Conservation (phyloP, 2,113 vertebrate species). For the Jacana jacana region DNA sequence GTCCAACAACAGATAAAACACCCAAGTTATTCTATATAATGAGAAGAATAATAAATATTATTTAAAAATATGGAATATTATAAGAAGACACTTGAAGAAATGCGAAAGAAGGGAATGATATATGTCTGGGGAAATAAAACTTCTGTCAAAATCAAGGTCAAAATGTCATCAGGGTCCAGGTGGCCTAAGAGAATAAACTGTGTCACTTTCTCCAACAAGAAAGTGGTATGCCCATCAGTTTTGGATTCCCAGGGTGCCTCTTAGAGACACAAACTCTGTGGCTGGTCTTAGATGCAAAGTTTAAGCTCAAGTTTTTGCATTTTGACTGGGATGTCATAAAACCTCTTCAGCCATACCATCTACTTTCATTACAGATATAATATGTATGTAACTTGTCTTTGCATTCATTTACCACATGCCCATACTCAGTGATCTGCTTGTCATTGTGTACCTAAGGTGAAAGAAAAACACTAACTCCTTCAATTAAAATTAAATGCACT, state of each 20-base stretch:
- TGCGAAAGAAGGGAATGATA: neutral
- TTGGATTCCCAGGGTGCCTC: neutral
- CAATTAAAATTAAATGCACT: neutral
- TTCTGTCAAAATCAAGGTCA: neutral
- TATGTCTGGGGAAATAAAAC: neutral
- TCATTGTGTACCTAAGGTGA: neutral
- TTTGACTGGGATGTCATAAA: neutral
- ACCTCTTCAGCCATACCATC: neutral
- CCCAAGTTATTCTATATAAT: neutral
- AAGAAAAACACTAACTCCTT: neutral
- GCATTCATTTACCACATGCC: neutral
- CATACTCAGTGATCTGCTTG: neutral
- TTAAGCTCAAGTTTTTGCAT: neutral
- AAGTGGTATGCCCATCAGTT: neutral
- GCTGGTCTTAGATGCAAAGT: neutral
- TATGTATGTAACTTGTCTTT: neutral
- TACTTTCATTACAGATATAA: neutral
- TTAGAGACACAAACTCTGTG: neutral
- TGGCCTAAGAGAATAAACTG: neutral
- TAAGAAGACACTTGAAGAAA: neutral
- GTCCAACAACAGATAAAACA: neutral
- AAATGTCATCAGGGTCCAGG: neutral
- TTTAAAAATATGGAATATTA: neutral
- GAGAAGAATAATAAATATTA: neutral
- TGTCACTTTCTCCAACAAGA: neutral